Conservation (phyloP, 1,140 invertebrate genomes). For the Hestina assimilis region DNA sequence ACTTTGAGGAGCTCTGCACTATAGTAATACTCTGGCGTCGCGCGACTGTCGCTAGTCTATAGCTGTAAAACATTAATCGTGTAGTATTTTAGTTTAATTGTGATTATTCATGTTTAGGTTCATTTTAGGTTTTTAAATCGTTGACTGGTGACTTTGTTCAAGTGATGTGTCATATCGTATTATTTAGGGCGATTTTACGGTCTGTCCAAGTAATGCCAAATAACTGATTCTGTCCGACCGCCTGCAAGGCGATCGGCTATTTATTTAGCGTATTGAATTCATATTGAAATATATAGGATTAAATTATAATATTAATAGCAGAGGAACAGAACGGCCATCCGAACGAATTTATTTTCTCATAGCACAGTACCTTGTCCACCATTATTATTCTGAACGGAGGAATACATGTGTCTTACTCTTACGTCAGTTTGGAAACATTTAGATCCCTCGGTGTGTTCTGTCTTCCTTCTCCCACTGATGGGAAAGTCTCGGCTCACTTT, state of each 20-base stretch:
- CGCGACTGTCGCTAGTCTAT: not conserved
- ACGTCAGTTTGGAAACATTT: too few species aligned
- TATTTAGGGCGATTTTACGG: constrained; percentile 10
- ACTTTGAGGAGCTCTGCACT: too few species aligned
- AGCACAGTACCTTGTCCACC: constrained; percentile 1
- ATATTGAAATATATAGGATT: not conserved
- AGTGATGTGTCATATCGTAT: constrained; percentile 46
- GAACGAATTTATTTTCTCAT: constrained; percentile 14
- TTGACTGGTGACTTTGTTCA: constrained; percentile 28
- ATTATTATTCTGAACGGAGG: not conserved
- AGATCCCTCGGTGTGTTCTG: not conserved
- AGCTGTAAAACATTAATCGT: not conserved
- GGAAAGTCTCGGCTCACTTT: constrained; percentile 10
- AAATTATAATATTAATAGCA: not conserved
- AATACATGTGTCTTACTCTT: too few species aligned
- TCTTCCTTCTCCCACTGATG: not conserved
- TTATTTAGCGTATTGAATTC: not conserved
- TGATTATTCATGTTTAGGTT: constrained; percentile 15
- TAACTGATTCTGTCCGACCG: constrained; percentile 15
- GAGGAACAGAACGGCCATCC: constrained; percentile 4
- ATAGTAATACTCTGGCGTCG: too few species aligned
- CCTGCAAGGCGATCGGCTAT: constrained; percentile 1
- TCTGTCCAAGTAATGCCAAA: constrained; percentile 41
- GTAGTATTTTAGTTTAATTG: constrained; percentile 21
- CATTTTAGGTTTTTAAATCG: constrained; percentile 18